Base-by-base conservation (phyloP, 2,797 vertebrate genomes). In the Neomorphus geoffroyi region DNA sequence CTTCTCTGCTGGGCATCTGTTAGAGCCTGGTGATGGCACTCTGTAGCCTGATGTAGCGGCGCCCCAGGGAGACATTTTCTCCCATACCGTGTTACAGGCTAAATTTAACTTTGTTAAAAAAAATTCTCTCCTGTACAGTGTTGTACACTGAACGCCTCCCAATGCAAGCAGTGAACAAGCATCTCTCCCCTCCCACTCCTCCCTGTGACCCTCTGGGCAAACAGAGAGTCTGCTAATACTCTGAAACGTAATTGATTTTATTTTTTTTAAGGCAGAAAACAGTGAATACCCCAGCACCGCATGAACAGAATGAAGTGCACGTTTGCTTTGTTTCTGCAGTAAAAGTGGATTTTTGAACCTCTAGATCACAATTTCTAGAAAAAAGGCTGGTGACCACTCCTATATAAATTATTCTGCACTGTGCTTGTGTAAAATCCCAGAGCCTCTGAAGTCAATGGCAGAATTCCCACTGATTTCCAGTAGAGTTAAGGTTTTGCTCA, bases 1-100 rank as follows among this genome's bases (percentile, higher is more conserved):
- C 92, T 93, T 95, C 97, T 98, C 97, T 97, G 97, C 30, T 82
- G 97, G 97, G 97, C 97, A 98, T 97, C 97, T 97, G 98, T 96
- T 96, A 96, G 89, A 95, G 84, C 93, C 95, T 72, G 30, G 67
- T 93, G 94, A 96, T 93, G 96, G 94, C 83, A 97, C 96, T 98
- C 96, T 70, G 94, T 84, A 88, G 96, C 72, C 91, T 28, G 85
- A 72, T 53, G 9, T 66, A 97, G 97, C 87, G 26, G 54, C 2
- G 11, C 98, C 96, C 97, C 2, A 2, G 97, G 97, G 97, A 97
- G 48, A 92, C 94, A 96, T 89, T 97, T 57, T 88, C 91, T 92
- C 91, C 64, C 70, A 79, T 85, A 66, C 61, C 35, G 3, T 27
- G 56, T 93, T 86, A 70, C 7, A 2, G 94, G 92, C 86, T 94